Conservation (phyloP, 2,113 vertebrate species). For the Elachura formosa region DNA sequence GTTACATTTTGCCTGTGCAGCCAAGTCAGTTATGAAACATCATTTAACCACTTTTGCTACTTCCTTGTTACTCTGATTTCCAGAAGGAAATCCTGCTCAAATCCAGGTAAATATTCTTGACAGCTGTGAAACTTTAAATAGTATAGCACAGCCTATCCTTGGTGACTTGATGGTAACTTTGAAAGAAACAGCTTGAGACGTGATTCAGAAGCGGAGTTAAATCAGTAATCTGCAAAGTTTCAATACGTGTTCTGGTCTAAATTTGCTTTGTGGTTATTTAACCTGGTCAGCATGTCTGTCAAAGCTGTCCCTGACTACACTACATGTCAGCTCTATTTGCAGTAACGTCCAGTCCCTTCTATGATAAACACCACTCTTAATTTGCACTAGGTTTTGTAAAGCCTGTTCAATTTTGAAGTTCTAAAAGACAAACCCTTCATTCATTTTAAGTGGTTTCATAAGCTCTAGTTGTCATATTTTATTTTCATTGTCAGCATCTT, state of each 20-base stretch:
- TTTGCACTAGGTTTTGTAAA: background rate
- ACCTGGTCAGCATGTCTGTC: background rate
- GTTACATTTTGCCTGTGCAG: background rate
- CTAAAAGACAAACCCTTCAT: background rate
- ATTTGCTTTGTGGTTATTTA: conserved; percentile 15
- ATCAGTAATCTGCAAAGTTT: background rate
- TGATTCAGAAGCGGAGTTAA: background rate
- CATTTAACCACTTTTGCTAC: background rate
- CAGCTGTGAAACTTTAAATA: background rate
- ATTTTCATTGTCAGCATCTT: background rate
- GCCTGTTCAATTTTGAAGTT: background rate
- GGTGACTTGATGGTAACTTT: background rate
- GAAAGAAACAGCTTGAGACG: background rate
- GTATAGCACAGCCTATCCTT: background rate
- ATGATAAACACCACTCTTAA: background rate
- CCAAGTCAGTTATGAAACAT: background rate
- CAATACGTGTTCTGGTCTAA: background rate
- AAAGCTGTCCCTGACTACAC: background rate
- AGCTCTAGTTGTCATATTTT: background rate
- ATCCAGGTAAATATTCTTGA: conserved; percentile 37
- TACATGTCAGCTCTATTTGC: background rate
- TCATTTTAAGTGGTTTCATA: background rate
- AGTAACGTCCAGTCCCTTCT: background rate
- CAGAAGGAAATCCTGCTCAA: conserved; percentile 2
- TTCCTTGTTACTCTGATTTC: conserved; percentile 35